Evolutionary conservation across 2,797 vertebrate genomes (phyloP).

Genomic region (Notoglanidium macrostoma): DNA sequence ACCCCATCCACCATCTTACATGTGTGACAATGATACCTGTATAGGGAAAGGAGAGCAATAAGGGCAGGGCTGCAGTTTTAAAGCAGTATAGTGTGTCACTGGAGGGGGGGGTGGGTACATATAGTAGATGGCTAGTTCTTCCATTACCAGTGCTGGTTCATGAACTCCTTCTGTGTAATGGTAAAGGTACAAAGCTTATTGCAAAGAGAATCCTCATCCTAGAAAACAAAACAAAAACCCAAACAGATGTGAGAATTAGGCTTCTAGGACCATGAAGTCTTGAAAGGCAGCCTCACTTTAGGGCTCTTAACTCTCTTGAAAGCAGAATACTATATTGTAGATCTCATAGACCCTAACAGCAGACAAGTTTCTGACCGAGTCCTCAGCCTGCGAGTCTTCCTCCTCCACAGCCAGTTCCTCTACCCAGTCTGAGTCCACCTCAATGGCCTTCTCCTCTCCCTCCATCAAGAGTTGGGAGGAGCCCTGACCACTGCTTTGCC

Average conservation of each 20-base stretch:
- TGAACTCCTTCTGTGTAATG: constrained; percentile 99
- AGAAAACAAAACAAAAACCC: constrained; percentile 50
- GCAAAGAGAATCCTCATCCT: constrained; percentile 99
- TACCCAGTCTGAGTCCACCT: constrained; percentile 98
- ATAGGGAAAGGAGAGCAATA: constrained; percentile 58
- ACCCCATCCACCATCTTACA: constrained; percentile 99
- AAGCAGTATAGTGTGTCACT: constrained; percentile 34
- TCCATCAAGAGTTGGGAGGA: constrained; percentile 87
- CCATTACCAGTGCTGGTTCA: constrained; percentile 98
- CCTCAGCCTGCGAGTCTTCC: constrained; percentile 97
- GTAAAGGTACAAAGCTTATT: constrained; percentile 99
- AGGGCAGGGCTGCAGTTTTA: constrained; percentile 18
- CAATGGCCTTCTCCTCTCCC: constrained; percentile 94
- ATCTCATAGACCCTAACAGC: not conserved
- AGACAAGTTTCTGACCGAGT: constrained; percentile 81
- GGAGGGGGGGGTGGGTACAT: constrained; percentile 15
- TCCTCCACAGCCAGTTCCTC: constrained; percentile 96
- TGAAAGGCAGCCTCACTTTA: not conserved
- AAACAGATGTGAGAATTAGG: constrained; percentile 28
- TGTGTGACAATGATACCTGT: constrained; percentile 99
- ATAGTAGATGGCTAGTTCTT: constrained; percentile 37
- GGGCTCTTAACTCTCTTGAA: not conserved
- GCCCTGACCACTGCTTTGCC: constrained; percentile 89
- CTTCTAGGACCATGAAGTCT: not conserved
- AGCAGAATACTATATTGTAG: not conserved